Percentiles rank a stretch among this genome's conserved stretches.
These are phyloP conservation scores for Eristalis arbustorum DNA, from an alignment of 2,888 invertebrate species.

Conservation along the genomic window DNA sequence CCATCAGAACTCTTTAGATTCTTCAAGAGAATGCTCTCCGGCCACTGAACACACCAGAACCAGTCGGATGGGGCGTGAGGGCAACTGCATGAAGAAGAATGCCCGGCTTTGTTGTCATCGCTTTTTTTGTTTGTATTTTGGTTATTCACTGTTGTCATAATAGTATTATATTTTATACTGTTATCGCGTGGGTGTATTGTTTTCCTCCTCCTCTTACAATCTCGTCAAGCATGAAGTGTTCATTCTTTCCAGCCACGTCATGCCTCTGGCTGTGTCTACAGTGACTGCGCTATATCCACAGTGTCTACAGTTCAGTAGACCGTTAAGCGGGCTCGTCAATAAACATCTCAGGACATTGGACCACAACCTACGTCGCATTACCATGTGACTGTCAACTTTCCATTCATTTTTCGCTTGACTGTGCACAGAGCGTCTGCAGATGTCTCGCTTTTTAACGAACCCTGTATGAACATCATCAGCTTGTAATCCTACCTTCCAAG, in stretches of 20 bases:
- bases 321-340: constrained; percentile 14
- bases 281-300: not conserved
- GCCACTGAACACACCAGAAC: constrained; percentile 21
- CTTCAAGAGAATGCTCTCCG: constrained; percentile 36
- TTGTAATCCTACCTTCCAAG: constrained; percentile 6
- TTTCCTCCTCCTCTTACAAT: not conserved
- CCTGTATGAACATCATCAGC: not conserved
- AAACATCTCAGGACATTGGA: constrained; percentile 4
- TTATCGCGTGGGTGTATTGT: constrained; percentile 34
- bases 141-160: constrained; percentile 53
- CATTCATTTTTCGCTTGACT: not conserved
- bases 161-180: constrained; percentile 36
- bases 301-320: constrained; percentile 19
- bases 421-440: not conserved
- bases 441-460: not conserved
- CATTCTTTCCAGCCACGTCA: not conserved
- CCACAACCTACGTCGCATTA: constrained; percentile 18
- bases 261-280: not conserved
- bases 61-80: not conserved
- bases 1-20: constrained; percentile 14
- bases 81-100: not conserved
- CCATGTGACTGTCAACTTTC: constrained; percentile 14
- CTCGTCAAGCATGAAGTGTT: not conserved
- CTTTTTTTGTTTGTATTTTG: constrained; percentile 15
- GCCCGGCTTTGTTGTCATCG: constrained; percentile 40